phyloP scores from a whole-genome alignment of 2,113 vertebrate genomes.

The Raphicerus campestris region DNA sequence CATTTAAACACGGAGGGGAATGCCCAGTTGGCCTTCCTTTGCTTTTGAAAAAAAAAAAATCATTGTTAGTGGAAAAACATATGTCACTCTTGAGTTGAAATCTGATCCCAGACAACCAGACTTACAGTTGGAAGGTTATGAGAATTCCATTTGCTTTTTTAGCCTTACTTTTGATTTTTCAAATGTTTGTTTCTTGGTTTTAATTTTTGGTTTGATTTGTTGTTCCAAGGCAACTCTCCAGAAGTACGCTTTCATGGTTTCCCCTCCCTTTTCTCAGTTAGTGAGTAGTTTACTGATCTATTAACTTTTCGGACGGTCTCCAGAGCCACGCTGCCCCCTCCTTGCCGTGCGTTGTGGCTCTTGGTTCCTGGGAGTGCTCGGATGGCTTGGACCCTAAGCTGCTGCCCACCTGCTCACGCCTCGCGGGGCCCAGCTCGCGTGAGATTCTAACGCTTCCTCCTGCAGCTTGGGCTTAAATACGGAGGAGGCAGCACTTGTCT shows the following conservation, averaged over 20 bases:
- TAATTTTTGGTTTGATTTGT: slow-evolving; percentile 88
- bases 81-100: background rate
- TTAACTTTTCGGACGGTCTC: slow-evolving; percentile 68
- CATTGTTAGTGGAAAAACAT: slow-evolving; percentile 40
- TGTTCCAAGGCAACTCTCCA: slow-evolving; percentile 92
- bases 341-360: slow-evolving; percentile 50
- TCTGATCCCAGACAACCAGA: slow-evolving; percentile 54
- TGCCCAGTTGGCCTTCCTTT: slow-evolving; percentile 10
- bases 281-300: slow-evolving; percentile 88
- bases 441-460: slow-evolving; percentile 65
- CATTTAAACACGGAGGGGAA: background rate
- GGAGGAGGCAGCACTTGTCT: slow-evolving; percentile 82
- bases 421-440: slow-evolving; percentile 55
- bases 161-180: slow-evolving; percentile 68
- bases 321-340: slow-evolving; percentile 69
- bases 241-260: slow-evolving; percentile 94
- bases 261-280: slow-evolving; percentile 96
- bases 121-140: slow-evolving; percentile 83
- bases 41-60: background rate
- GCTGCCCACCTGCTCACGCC: slow-evolving; percentile 68
- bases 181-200: slow-evolving; percentile 75
- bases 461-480: slow-evolving; percentile 65
- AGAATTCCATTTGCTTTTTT: slow-evolving; percentile 76
- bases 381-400: slow-evolving; percentile 53
- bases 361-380: slow-evolving; percentile 44